Conservation (phyloP, 2,888 invertebrate genomes). For the Xestia ashworthii region DNA sequence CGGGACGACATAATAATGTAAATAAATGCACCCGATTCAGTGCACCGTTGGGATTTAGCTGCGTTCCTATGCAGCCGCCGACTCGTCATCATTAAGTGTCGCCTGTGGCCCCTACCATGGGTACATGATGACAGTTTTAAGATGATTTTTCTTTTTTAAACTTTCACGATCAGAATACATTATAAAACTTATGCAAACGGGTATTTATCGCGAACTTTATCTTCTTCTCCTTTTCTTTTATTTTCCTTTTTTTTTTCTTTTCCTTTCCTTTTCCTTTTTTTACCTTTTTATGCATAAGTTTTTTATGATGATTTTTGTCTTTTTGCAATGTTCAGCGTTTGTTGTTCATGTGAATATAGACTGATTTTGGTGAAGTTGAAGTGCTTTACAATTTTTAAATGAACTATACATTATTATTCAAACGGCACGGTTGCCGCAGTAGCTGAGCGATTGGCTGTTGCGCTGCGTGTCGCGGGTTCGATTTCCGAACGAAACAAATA, state of each 20-base stretch:
- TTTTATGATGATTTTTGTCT: not conserved
- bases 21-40: conserved; percentile 81
- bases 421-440: too few species aligned
- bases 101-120: conserved; percentile 69
- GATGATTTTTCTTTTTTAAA: not conserved
- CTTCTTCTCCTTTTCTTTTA: too few species aligned
- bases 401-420: too few species aligned
- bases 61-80: conserved; percentile 77
- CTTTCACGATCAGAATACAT: too few species aligned
- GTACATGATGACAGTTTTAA: conserved; percentile 22
- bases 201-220: too few species aligned
- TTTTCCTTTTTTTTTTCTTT: too few species aligned
- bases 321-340: not conserved
- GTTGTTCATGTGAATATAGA: not conserved
- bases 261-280: too few species aligned
- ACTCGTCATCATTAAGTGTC: conserved; percentile 77
- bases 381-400: not conserved
- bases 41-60: conserved; percentile 78
- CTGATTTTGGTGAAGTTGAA: not conserved
- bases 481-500: too few species aligned
- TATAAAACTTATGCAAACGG: too few species aligned
- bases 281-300: too few species aligned
- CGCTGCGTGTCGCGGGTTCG: too few species aligned
- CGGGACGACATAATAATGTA: conserved; percentile 82
- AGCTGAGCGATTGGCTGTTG: too few species aligned